phyloP scores from a whole-genome alignment of 92 coral and sea anemone genomes.

The Umimayanthus chanpuru region DNA sequence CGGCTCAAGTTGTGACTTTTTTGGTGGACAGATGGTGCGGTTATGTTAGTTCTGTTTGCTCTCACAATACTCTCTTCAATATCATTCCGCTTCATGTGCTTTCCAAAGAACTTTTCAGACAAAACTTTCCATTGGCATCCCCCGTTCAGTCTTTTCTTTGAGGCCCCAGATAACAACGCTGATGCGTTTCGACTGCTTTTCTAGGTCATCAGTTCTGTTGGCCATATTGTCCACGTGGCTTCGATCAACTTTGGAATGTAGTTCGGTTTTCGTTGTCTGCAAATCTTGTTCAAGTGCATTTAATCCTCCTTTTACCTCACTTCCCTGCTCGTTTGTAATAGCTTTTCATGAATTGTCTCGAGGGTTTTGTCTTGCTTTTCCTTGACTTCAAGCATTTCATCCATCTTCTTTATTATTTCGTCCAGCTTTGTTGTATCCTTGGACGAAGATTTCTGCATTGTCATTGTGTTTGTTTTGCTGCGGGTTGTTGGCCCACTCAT shows the following conservation, averaged over 20 bases:
- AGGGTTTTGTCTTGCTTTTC: slow-evolving; percentile 26
- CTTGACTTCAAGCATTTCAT: slow-evolving; percentile 28
- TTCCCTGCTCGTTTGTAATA: background rate
- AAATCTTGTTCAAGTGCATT: background rate
- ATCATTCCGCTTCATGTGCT: slow-evolving; percentile 35
- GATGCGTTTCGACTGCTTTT: slow-evolving; percentile 32
- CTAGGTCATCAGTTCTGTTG: slow-evolving; percentile 11
- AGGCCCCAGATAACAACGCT: slow-evolving; percentile 43
- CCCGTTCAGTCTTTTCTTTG: slow-evolving; percentile 27
- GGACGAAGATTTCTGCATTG: too few species aligned
- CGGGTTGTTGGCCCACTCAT: too few species aligned
- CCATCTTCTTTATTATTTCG: slow-evolving; percentile 24
- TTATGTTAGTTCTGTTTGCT: slow-evolving; percentile 37
- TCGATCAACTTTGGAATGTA: background rate
- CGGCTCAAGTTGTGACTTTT: background rate
- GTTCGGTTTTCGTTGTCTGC: slow-evolving; percentile 1
- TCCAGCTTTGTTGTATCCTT: too few species aligned
- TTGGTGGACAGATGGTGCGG: background rate
- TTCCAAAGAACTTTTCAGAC: slow-evolving; percentile 1
- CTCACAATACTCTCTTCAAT: slow-evolving; percentile 46
- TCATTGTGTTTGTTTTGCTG: too few species aligned
- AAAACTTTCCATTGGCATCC: slow-evolving; percentile 11
- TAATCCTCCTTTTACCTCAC: slow-evolving; percentile 9
- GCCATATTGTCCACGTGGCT: slow-evolving; percentile 21
- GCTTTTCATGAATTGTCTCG: background rate